Evolutionary conservation across 92 coral and sea anemone species (phyloP).

Genomic region (Porites rus): DNA sequence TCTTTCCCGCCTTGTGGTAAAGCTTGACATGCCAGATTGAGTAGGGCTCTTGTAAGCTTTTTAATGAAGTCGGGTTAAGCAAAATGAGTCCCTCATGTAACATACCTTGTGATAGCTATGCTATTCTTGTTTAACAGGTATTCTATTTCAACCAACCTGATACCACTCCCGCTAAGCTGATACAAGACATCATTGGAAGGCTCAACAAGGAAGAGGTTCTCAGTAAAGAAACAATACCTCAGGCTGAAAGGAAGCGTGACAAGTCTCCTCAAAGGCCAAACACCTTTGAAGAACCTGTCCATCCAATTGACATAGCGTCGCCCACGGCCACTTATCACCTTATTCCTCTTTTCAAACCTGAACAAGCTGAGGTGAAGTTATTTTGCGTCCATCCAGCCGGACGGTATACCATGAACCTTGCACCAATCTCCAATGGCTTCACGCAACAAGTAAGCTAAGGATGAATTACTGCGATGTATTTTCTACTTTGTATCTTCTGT

Average conservation of each 20-base stretch:
- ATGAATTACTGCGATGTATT: neutral
- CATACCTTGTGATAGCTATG: neutral
- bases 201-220: slow-evolving; percentile 15
- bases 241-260: neutral
- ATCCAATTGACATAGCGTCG: slow-evolving; percentile 40
- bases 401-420: slow-evolving; percentile 57
- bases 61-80: too few relatives aligned
- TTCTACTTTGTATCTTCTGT: too few relatives aligned
- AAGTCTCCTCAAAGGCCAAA: neutral
- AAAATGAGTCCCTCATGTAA: too few relatives aligned
- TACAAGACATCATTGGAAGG: slow-evolving; percentile 55
- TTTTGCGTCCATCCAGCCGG: slow-evolving; percentile 67
- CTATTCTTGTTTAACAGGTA: slow-evolving; percentile 35
- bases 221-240: neutral
- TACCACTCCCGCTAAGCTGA: slow-evolving; percentile 60
- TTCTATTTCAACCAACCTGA: slow-evolving; percentile 77
- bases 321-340: slow-evolving; percentile 60
- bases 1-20: too few relatives aligned
- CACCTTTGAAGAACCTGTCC: slow-evolving; percentile 10
- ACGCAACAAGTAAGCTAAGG: slow-evolving; percentile 59
- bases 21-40: too few relatives aligned
- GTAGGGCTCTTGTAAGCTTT: too few relatives aligned
- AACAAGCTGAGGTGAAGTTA: slow-evolving; percentile 58
- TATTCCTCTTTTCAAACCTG: slow-evolving; percentile 65
- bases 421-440: slow-evolving; percentile 65